Evolutionary conservation across 2,797 vertebrate genomes (phyloP).

Genomic region (Lemur catta): DNA sequence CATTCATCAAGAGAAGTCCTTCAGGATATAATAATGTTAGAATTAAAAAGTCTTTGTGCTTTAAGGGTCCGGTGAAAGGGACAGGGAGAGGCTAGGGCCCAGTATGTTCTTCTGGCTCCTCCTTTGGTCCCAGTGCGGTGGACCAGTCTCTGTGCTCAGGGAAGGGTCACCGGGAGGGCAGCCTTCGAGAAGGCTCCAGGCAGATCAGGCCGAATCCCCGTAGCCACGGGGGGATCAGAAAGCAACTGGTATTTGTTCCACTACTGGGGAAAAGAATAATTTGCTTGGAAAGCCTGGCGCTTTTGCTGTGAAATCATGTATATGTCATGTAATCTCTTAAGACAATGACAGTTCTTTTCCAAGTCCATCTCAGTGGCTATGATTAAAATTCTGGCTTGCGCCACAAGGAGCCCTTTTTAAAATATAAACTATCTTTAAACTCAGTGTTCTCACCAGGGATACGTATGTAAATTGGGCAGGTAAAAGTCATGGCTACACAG

Average conservation of each 20-base stretch:
- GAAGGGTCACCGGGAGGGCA: background rate
- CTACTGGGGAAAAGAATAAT: background rate
- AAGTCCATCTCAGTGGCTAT: background rate
- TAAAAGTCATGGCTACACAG: background rate
- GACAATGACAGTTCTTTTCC: background rate
- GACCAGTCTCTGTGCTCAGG: background rate
- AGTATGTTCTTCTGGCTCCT: background rate
- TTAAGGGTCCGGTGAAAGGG: background rate
- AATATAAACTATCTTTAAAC: background rate
- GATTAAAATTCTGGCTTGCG: background rate
- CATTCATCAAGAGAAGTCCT: slow-evolving; percentile 13
- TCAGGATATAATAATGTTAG: background rate
- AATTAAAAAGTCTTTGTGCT: background rate
- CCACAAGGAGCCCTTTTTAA: background rate
- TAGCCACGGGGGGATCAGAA: background rate
- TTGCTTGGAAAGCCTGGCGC: background rate
- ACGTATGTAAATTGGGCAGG: background rate
- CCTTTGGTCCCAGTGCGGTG: background rate
- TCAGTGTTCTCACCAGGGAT: background rate
- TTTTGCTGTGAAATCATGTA: background rate
- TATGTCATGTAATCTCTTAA: background rate
- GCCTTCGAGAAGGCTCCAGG: background rate
- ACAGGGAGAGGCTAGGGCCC: background rate
- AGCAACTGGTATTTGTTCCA: background rate
- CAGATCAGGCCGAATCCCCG: background rate